Conservation (phyloP, 2,113 vertebrate species). For the Eulacestoma nigropectus region DNA sequence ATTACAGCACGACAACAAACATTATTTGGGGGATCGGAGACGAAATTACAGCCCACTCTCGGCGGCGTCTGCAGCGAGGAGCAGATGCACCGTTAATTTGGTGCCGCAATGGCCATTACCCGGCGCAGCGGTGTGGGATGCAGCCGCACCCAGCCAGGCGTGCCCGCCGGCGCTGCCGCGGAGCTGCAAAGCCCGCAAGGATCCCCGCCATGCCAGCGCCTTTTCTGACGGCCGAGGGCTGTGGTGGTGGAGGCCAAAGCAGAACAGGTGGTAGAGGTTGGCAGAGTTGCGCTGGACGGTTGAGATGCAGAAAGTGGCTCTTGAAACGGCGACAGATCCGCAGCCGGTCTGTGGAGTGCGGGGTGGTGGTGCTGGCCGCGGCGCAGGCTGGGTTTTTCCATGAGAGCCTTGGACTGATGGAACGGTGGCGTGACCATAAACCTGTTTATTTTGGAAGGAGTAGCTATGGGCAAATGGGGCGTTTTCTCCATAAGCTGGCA, state of each 20-base stretch:
- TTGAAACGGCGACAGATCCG: background rate
- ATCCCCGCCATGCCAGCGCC: background rate
- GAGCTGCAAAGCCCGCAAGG: background rate
- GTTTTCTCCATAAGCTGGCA: background rate
- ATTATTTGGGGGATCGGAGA: slow-evolving; percentile 67
- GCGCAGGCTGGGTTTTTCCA: background rate
- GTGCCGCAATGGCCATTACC: slow-evolving; percentile 38
- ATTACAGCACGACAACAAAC: slow-evolving; percentile 72
- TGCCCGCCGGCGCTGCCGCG: background rate
- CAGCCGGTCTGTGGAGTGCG: background rate
- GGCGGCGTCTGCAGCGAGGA: slow-evolving; percentile 59
- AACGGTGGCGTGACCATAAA: background rate
- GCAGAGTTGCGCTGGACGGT: background rate
- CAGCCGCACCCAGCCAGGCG: background rate
- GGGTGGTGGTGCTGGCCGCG: background rate
- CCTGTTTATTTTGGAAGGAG: background rate
- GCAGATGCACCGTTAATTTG: slow-evolving; percentile 67
- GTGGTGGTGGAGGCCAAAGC: background rate
- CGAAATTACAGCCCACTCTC: slow-evolving; percentile 67
- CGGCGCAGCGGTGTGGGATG: background rate
- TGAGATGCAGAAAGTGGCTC: background rate
- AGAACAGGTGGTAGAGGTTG: background rate
- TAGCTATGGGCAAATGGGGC: background rate
- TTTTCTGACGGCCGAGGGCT: background rate
- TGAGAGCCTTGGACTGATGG: background rate